Base-by-base conservation (phyloP, 2,888 invertebrate species). In the Lacanobia wlatinum region DNA sequence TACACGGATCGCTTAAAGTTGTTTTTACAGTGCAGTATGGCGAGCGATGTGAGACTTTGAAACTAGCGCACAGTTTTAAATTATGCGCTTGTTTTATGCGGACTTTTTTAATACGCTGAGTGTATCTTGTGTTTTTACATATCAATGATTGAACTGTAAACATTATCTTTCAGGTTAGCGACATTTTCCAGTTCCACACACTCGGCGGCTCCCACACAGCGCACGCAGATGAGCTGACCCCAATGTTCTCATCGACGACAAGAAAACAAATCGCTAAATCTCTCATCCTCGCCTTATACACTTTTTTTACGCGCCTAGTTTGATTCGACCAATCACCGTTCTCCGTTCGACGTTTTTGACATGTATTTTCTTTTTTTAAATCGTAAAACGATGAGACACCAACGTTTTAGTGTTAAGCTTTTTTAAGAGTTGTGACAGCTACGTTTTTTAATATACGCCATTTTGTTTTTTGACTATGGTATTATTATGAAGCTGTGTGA, bases 101-200 rank as follows among this genome's bases (percentile, higher is more conserved):
- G n/a, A n/a, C n/a, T n/a, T n/a, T n/a, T n/a, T n/a, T n/a, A n/a
- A n/a, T n/a, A n/a, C n/a, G n/a, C n/a, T n/a, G n/a, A n/a, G n/a
- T n/a, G n/a, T n/a, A n/a, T n/a, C n/a, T n/a, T n/a, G n/a, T n/a
- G n/a, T n/a, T n/a, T n/a, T n/a, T n/a, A n/a, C n/a, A n/a, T n/a
- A n/a, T n/a, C n/a, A n/a, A n/a, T n/a, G n/a, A n/a, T n/a, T n/a
- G n/a, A n/a, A n/a, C 14, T 18, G 48, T 6, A 48, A 48, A 6
- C 1, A 8, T 28, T 34, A 10, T 1, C 3, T 56, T 56, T 56
- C 93, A 97, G 97, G 97, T 97, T 68, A 97, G 97, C 90, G 97
- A 97, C 89, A 97, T 97, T 79, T 97, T 97, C 94, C 97, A 97
- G 91, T 98, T 98, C 93, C 97, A 97, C 93, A 97, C 97, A 0